A percentile compares a stretch with the other conserved stretches of the same genome.
Evolutionary conservation across 30 jellyfish, hydroid and myxozoan species (phyloP).

Genomic region (Hydra vulgaris): DNA sequence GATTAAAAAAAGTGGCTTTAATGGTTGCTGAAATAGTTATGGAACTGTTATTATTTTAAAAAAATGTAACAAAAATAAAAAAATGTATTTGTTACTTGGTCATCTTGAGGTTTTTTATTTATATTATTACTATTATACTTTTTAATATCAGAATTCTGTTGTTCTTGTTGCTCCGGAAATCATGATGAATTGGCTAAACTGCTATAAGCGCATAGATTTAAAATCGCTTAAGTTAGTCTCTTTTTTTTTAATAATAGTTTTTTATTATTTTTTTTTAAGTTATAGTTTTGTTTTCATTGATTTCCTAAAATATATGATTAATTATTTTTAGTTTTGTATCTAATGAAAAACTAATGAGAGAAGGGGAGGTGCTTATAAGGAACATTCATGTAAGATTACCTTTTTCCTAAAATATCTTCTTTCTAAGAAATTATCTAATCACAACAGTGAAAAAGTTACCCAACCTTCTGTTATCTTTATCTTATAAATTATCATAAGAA

Average conservation of each 20-base stretch:
- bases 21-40: too few relatives aligned
- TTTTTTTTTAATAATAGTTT: not conserved
- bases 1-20: too few relatives aligned
- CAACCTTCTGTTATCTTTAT: too few relatives aligned
- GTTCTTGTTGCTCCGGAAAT: conserved; percentile 65
- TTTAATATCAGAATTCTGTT: conserved; percentile 1
- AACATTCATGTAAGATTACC: not conserved
- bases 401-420: too few relatives aligned
- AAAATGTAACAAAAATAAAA: too few relatives aligned
- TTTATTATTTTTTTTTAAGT: too few relatives aligned
- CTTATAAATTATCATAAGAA: too few relatives aligned
- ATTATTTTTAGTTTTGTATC: not conserved
- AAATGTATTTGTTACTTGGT: too few relatives aligned
- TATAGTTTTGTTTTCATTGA: too few relatives aligned
- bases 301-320: not conserved
- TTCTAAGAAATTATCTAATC: too few relatives aligned
- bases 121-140: not conserved
- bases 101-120: not conserved
- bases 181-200: conserved; percentile 49
- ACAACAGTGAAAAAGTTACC: too few relatives aligned
- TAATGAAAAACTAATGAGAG: not conserved
- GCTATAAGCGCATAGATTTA: conserved; percentile 44
- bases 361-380: not conserved
- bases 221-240: not conserved
- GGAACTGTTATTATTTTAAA: too few relatives aligned